A percentile compares a stretch with the other conserved stretches of the same genome.
Evolutionary conservation across 2,113 vertebrate genomes (phyloP).

Genomic region (Saiga tatarica): DNA sequence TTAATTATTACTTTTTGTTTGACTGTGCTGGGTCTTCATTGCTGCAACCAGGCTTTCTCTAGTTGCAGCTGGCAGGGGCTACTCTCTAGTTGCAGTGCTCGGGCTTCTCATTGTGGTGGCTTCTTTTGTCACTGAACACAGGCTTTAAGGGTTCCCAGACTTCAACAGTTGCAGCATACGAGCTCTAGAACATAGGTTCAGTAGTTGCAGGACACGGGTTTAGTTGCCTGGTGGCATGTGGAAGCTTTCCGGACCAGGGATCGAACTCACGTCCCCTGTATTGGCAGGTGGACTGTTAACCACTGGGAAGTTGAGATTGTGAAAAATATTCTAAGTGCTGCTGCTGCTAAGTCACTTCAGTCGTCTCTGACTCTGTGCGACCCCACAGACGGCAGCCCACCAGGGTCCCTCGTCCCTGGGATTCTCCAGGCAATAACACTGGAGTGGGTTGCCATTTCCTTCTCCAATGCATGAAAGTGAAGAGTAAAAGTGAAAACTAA

Average conservation of each 20-base stretch:
- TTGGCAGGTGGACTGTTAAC: background rate
- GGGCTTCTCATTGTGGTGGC: background rate
- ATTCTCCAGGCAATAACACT: too few species aligned
- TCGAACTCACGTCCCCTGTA: background rate
- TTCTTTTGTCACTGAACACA: background rate
- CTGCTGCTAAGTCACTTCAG: too few species aligned
- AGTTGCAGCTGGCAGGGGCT: background rate
- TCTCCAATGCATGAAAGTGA: too few species aligned
- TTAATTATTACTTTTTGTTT: background rate
- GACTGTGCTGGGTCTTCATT: background rate
- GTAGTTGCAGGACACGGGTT: background rate
- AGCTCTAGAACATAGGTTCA: background rate
- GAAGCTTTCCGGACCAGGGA: accelerated
- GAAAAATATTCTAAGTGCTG: background rate
- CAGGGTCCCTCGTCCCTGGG: too few species aligned
- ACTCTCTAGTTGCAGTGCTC: background rate
- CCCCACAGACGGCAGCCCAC: too few species aligned
- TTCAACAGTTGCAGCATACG: background rate
- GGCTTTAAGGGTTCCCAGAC: background rate
- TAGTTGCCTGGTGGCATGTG: background rate
- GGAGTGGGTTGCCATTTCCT: too few species aligned
- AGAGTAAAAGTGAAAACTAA: too few species aligned
- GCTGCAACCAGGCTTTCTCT: background rate
- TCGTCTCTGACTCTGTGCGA: too few species aligned
- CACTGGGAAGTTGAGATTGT: background rate